These are phyloP conservation scores for Rhinatrema bivittatum DNA, from an alignment of 2,797 vertebrate species.

Conservation along the genomic window DNA sequence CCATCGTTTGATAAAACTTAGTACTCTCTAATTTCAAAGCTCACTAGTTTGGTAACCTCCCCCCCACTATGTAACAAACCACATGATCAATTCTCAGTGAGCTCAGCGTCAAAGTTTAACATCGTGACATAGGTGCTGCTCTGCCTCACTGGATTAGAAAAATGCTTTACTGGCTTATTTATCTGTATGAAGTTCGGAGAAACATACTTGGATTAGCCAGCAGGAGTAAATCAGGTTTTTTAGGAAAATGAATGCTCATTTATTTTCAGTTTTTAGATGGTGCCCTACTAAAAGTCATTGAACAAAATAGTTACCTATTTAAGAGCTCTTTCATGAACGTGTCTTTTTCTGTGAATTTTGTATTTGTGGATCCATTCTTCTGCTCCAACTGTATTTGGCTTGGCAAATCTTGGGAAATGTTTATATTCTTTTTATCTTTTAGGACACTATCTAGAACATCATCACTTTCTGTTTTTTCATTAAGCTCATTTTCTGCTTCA, in stretches of 20 bases:
- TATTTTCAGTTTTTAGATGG: slow-evolving; percentile 28
- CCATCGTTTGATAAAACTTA: slow-evolving; percentile 33
- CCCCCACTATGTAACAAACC: too few relatives aligned
- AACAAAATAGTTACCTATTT: slow-evolving; percentile 61
- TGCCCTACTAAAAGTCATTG: not conserved
- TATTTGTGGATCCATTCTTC: slow-evolving; percentile 29
- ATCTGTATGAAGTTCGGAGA: slow-evolving; percentile 15
- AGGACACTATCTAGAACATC: slow-evolving; percentile 24
- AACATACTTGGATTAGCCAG: slow-evolving; percentile 27
- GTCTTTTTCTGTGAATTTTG: slow-evolving; percentile 62
- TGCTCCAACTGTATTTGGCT: slow-evolving; percentile 29
- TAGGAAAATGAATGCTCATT: too few relatives aligned
- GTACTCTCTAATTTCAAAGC: slow-evolving; percentile 50
- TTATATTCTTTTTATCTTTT: slow-evolving; percentile 24
- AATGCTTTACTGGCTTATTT: slow-evolving; percentile 40
- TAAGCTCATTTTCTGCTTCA: slow-evolving; percentile 55
- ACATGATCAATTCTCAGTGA: too few relatives aligned
- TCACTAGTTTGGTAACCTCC: too few relatives aligned
- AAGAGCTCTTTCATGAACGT: slow-evolving; percentile 78
- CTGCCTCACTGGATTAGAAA: too few relatives aligned
- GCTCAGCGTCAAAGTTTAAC: too few relatives aligned
- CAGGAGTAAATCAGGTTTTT: too few relatives aligned
- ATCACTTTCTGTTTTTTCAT: slow-evolving; percentile 36
- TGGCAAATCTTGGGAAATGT: slow-evolving; percentile 9
- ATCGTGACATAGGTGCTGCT: too few relatives aligned